Evolutionary conservation across 2,797 vertebrate species (phyloP), one percentile per base, ranked within the genome.

Genomic region (Neostethus bicornis): DNA sequence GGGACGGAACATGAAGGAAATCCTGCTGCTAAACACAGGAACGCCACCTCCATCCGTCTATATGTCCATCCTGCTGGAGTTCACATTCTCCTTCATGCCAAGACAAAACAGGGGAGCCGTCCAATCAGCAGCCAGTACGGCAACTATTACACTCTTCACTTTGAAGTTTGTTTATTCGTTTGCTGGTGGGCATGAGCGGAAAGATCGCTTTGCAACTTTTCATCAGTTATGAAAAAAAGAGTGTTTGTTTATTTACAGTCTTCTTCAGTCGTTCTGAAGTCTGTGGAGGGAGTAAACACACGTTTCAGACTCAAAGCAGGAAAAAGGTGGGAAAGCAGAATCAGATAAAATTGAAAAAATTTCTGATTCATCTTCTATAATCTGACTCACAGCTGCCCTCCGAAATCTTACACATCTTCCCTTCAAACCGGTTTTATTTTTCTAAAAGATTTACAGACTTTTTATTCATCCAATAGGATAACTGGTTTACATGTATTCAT

Each of bases 21-120:
- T 91, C 88, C 89, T 90, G 83, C 67, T 51, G 81, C 51, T 77
- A 54, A 59, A 45, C 61, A 81, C 77, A 87, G 85, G 87, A 90
- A 84, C 66, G 46, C 63, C 31, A 60, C 61, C 59, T 70, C 65
- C 61, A 26, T 67, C 70, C 26, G 17, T 56, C 49, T 11, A 26
- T 62, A 68, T 44, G 46, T 67, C 66, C 59, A 43, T 51, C 35
- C 48, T 0, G 17, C 60, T 24, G 75, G 60, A 35, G 26, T 14
- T 24, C 56, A 46, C 7, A 11, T 58, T 49, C 39, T 45, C 51
- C 43, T 60, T 41, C 55, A 23, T 1, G 2, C 52, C 55, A 34
- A 67, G 60, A 79, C 66, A 52, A 53, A 63, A 74, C 41, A 51
- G 48, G 29, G 43, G 5, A 49, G 21, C 25, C 10, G 46, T 52